These are phyloP conservation scores for Trinectes maculatus DNA, from an alignment of 2,113 vertebrate species.

Conservation along the genomic window DNA sequence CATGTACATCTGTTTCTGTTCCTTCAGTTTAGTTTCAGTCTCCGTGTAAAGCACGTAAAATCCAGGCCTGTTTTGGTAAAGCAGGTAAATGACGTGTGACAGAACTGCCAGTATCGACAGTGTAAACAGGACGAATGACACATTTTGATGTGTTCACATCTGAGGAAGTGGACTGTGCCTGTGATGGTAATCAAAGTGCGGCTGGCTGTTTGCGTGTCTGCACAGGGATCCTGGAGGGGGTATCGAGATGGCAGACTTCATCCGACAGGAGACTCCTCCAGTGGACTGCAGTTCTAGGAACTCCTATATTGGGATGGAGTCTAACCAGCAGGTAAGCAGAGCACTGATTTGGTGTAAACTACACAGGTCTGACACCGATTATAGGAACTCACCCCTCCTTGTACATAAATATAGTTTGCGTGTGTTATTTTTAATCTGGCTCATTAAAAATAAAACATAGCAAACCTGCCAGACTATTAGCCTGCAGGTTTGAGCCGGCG, in stretches of 20 bases:
- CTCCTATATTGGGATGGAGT: constrained; percentile 94
- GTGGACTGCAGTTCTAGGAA: constrained; percentile 99
- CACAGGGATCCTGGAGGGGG: constrained; percentile 95
- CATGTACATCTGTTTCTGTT: constrained; percentile 26
- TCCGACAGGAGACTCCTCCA: constrained; percentile 94
- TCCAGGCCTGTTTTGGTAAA: constrained; percentile 11
- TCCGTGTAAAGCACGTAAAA: constrained; percentile 12
- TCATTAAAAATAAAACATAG: not conserved
- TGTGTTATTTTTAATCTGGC: not conserved
- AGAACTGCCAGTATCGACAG: not conserved
- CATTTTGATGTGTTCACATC: not conserved
- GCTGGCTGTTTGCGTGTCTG: constrained; percentile 28
- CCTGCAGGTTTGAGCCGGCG: not conserved
- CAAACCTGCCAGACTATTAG: not conserved
- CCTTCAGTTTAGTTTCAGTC: constrained; percentile 16
- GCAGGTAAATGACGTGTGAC: not conserved
- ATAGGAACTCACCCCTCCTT: too few relatives aligned
- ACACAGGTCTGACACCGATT: not conserved
- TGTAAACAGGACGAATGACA: not conserved
- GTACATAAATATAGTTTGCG: not conserved
- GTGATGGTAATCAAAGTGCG: not conserved
- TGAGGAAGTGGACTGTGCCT: not conserved
- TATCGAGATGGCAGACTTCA: constrained; percentile 97
- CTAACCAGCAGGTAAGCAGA: constrained; percentile 88
- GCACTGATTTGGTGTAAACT: not conserved